phyloP scores from a whole-genome alignment of 2,113 vertebrate species.

The Mormoops blainvillei region DNA sequence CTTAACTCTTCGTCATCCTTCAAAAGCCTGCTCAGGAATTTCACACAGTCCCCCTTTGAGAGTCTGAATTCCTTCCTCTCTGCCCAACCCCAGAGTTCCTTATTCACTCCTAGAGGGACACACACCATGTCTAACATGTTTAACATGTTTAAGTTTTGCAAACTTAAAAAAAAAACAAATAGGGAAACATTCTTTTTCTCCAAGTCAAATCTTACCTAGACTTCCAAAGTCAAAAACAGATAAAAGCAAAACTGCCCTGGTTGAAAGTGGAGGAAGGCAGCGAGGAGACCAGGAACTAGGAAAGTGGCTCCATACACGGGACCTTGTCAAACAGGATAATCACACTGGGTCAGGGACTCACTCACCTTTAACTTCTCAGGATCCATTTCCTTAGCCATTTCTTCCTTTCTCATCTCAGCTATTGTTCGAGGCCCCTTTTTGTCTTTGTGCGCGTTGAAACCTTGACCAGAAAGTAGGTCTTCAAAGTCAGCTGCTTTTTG shows the following conservation, averaged over 20 bases:
- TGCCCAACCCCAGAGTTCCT: neutral
- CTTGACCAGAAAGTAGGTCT: conserved; percentile 94
- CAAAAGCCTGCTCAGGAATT: neutral
- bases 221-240: neutral
- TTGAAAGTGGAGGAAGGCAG: neutral
- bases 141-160: too few relatives aligned
- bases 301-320: neutral
- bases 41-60: neutral
- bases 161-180: neutral
- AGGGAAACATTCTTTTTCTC: neutral
- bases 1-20: neutral
- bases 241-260: neutral
- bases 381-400: conserved; percentile 99
- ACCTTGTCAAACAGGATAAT: neutral
- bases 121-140: neutral
- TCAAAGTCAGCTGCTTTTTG: conserved; percentile 92
- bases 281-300: neutral
- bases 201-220: neutral
- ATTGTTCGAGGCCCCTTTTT: conserved; percentile 96
- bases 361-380: conserved; percentile 96
- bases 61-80: neutral
- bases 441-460: conserved; percentile 94
- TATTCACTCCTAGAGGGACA: neutral
- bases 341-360: neutral
- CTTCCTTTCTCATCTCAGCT: conserved; percentile 99